Base-by-base conservation (phyloP, 2,888 invertebrate genomes). In the Bursaphelenchus okinawaensis region DNA sequence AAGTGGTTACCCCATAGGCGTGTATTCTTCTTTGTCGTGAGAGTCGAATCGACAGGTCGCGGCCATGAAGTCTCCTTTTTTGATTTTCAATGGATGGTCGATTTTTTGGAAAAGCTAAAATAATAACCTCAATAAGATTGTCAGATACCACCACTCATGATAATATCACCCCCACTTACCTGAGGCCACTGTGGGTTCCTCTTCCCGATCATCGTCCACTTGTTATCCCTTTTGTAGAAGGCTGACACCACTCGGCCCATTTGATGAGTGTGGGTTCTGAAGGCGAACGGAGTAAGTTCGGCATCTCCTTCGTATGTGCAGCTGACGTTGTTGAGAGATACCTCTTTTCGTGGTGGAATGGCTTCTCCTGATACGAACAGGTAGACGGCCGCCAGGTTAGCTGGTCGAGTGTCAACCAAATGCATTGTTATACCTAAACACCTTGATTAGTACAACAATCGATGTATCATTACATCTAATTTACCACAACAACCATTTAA, bases 141-240 rank as follows among this genome's bases (percentile, higher is more conserved):
- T 57, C 51, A 16, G 52, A 57, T 4, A 57, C 16, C 52, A 57
- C n/a, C n/a, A 57, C 3, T 19, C 23, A 55, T 3, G 4, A 23
- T n/a, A n/a, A n/a, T n/a, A n/a, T n/a, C n/a, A n/a, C n/a, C n/a
- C n/a, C n/a, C n/a, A n/a, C n/a, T n/a, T 7, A 84, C 85, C 82
- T 87, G 87, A 0, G 88, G 87, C 87, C 87, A 87, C 72, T 87
- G 87, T 1, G 88, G 87, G 78, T 87, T 87, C 52, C 87, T 86
- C 75, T 86, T 87, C 19, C 85, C 86, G 63, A 87, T 74, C 67
- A 79, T 72, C 3, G 73, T 77, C 79, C 83, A 84, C 26, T 75
- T 64, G 9, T 75, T 68, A 60, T 81, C 77, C 63, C 82, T 81
- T 40, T 80, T 77, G 67, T 84, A 84, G 29, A 83, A 85, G 4